These are phyloP conservation scores for Drosophila histrio DNA, from an alignment of 2,888 invertebrate genomes.

Conservation along the genomic window DNA sequence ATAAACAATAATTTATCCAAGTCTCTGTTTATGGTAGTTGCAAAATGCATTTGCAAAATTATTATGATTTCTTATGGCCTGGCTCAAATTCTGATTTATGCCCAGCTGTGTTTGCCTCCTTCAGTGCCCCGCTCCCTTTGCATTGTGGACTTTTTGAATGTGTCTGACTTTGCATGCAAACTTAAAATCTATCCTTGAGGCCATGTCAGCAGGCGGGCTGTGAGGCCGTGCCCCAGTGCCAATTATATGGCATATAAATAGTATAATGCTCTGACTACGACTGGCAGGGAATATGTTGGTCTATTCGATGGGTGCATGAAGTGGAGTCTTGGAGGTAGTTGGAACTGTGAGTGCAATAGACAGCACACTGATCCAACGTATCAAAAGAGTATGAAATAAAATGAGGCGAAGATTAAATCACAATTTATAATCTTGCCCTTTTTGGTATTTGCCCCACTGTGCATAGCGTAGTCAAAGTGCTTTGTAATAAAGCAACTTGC, in stretches of 20 bases:
- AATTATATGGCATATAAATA: slow-evolving; percentile 56
- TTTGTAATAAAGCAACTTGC: slow-evolving; percentile 32
- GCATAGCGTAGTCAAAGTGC: not conserved
- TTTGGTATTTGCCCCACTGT: not conserved
- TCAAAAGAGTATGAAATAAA: too few species aligned
- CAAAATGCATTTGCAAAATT: slow-evolving; percentile 41
- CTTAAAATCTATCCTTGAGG: slow-evolving; percentile 20
- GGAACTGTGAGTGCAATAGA: not conserved
- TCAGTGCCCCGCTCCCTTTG: not conserved
- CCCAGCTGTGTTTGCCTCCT: slow-evolving; percentile 34
- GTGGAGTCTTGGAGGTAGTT: not conserved
- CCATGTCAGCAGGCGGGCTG: not conserved
- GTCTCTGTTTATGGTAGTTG: not conserved
- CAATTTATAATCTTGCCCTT: not conserved
- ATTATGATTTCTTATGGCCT: slow-evolving; percentile 43
- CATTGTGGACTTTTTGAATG: slow-evolving; percentile 17
- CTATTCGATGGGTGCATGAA: slow-evolving; percentile 41
- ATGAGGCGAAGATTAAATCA: not conserved
- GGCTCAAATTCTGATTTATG: slow-evolving; percentile 55
- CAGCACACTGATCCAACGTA: not conserved
- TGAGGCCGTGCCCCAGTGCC: not conserved
- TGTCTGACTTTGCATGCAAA: slow-evolving; percentile 16
- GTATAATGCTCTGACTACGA: slow-evolving; percentile 27
- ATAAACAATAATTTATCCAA: slow-evolving; percentile 37
- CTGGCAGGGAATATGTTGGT: slow-evolving; percentile 37